A percentile compares a stretch with the other conserved stretches of the same genome.
phyloP scores from a whole-genome alignment of 2,888 invertebrate species.

The Agrochola circellaris region DNA sequence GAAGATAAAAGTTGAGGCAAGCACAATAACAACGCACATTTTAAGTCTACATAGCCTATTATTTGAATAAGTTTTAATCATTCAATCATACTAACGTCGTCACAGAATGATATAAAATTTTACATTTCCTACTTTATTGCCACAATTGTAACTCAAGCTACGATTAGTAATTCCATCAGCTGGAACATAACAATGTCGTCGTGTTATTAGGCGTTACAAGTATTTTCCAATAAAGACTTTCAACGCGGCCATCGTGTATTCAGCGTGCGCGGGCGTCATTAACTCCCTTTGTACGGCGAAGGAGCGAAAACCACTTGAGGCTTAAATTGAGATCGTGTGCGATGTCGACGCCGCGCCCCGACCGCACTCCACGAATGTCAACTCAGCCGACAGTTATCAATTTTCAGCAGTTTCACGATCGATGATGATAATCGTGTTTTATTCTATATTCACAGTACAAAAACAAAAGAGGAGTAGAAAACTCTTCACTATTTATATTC shows the following conservation, averaged over 20 bases:
- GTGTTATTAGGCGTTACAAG: conserved; percentile 75
- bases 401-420: conserved; percentile 60
- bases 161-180: conserved; percentile 38
- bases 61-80: too few relatives aligned
- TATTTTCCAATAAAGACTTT: conserved; percentile 82
- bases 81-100: too few relatives aligned
- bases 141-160: neutral
- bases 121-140: neutral
- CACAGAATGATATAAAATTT: too few relatives aligned
- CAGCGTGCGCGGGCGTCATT: conserved; percentile 82
- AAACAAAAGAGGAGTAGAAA: conserved; percentile 30
- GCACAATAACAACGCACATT: neutral
- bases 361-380: conserved; percentile 67
- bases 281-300: conserved; percentile 82
- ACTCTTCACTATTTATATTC: conserved; percentile 44
- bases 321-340: conserved; percentile 85
- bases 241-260: conserved; percentile 79
- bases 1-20: too few relatives aligned
- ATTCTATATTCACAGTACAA: conserved; percentile 43
- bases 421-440: conserved; percentile 55
- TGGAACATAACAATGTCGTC: conserved; percentile 67
- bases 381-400: conserved; percentile 73
- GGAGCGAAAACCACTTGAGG: conserved; percentile 83
- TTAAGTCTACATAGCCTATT: neutral
- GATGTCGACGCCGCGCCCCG: conserved; percentile 65